phyloP scores from a whole-genome alignment of 2,797 vertebrate species.

The Danio tinwini region DNA sequence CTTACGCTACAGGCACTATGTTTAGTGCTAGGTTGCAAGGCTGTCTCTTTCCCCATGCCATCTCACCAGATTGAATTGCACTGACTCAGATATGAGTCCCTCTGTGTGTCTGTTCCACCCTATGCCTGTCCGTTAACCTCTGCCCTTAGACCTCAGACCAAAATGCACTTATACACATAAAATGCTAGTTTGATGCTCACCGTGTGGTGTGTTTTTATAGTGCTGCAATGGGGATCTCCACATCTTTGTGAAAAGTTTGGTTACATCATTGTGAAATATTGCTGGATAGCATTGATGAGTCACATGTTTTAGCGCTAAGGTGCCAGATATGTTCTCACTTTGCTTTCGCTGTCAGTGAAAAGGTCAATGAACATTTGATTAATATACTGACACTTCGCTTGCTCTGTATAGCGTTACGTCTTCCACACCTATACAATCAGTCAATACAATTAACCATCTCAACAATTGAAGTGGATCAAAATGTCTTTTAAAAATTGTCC shows the following conservation, averaged over 20 bases:
- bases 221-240: background rate
- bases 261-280: background rate
- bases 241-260: background rate
- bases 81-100: slow-evolving; percentile 73
- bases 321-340: slow-evolving; percentile 23
- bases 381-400: background rate
- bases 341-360: slow-evolving; percentile 25
- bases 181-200: background rate
- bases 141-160: slow-evolving; percentile 32
- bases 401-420: slow-evolving; percentile 1
- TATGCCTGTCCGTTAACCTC: slow-evolving; percentile 48
- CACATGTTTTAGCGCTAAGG: slow-evolving; percentile 2
- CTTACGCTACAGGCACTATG: slow-evolving; percentile 67
- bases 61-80: slow-evolving; percentile 75
- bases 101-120: slow-evolving; percentile 38
- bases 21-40: slow-evolving; percentile 68
- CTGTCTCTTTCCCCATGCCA: slow-evolving; percentile 62
- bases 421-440: background rate
- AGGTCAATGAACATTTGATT: slow-evolving; percentile 26
- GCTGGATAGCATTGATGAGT: background rate
- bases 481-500: too few relatives aligned
- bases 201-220: background rate
- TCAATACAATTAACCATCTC: background rate
- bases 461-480: too few relatives aligned
- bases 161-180: background rate